A percentile compares a stretch with the other conserved stretches of the same genome.
Conservation (phyloP, 2,113 vertebrate species). For the Oncorhynchus keta region DNA sequence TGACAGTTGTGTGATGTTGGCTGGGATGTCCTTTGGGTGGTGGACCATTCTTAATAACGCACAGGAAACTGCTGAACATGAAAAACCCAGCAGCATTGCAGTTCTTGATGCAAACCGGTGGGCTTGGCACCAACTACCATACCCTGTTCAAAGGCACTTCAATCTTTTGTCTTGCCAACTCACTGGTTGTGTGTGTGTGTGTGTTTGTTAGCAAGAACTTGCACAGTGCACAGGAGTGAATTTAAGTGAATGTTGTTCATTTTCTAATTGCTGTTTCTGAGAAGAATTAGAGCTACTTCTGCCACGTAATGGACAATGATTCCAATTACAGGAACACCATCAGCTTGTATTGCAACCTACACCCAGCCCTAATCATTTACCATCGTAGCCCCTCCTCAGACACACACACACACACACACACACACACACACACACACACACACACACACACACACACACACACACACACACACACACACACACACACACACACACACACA, state of each 20-base stretch:
- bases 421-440: slow-evolving; percentile 54
- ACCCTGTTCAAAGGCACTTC: no score
- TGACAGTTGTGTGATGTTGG: no score
- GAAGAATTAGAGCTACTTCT: slow-evolving; percentile 50
- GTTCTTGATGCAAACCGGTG: no score
- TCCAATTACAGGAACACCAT: slow-evolving; percentile 60
- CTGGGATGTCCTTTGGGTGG: no score
- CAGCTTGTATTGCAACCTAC: slow-evolving; percentile 45
- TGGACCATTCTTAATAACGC: no score
- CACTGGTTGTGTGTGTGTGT: not conserved
- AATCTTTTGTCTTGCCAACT: no score
- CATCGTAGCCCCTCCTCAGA: slow-evolving; percentile 56
- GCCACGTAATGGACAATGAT: slow-evolving; percentile 60
- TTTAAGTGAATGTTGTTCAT: slow-evolving; percentile 10
- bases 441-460: slow-evolving; percentile 54
- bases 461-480: slow-evolving; percentile 48
- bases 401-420: slow-evolving; percentile 54
- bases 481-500: slow-evolving; percentile 58
- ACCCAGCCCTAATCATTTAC: slow-evolving; percentile 54
- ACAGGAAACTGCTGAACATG: no score
- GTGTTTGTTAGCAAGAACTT: slow-evolving; percentile 25
- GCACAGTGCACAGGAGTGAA: slow-evolving; percentile 29
- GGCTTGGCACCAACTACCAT: no score
- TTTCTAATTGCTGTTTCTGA: slow-evolving; percentile 52
- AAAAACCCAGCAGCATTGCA: no score